Evolutionary conservation across 2,113 vertebrate genomes (phyloP).

Genomic region (Ramphastos sulfuratus): DNA sequence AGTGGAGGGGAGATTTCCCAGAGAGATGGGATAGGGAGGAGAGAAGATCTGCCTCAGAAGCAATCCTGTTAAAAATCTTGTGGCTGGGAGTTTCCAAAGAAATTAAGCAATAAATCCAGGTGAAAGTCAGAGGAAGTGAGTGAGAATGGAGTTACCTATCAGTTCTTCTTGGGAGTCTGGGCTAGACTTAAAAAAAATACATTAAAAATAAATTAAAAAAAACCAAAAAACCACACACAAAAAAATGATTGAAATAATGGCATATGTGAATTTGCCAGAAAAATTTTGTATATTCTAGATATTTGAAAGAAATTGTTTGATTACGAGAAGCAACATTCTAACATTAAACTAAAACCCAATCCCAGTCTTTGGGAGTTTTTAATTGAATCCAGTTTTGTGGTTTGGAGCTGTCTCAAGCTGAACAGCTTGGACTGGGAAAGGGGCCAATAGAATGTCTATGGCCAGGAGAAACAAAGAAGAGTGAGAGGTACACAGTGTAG

Average conservation of each 20-base stretch:
- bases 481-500: neutral
- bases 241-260: neutral
- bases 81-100: neutral
- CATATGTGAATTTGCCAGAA: neutral
- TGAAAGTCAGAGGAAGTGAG: neutral
- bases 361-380: neutral
- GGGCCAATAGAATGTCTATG: neutral
- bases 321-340: neutral
- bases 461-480: conserved; percentile 19
- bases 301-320: neutral
- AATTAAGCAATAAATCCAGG: neutral
- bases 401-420: conserved; percentile 9
- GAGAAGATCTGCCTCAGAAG: neutral
- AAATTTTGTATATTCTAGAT: neutral
- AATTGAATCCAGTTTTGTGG: conserved; percentile 12
- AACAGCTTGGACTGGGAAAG: neutral
- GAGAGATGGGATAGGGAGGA: neutral
- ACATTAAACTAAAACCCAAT: neutral
- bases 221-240: neutral
- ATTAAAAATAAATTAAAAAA: neutral
- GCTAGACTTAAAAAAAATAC: neutral
- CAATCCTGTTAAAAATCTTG: neutral
- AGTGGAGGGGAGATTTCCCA: neutral
- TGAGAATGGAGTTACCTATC: neutral
- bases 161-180: neutral